Evolutionary conservation across 1,140 invertebrate genomes (phyloP), one percentile per base, ranked within the genome.

Genomic region (Nephila pilipes): DNA sequence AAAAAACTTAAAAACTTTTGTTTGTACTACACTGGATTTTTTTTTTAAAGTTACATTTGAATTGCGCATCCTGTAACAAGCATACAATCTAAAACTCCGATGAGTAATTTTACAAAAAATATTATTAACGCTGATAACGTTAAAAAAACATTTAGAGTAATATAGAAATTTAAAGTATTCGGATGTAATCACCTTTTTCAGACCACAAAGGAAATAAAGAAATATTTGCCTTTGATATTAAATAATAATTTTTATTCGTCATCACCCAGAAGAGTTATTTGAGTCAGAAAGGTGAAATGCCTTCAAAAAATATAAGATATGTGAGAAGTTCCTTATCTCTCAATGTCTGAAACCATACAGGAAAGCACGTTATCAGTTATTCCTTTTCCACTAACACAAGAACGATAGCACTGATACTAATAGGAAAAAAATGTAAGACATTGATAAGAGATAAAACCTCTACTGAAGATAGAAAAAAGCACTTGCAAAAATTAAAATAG

Each of bases 281-380:
- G 81, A 83, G 46, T 83, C 46, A 83, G 81, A 57, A 29, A 57
- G 55, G 25, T 29, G 46, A 57, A 54, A 83, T 8, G 81, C 81
- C 81, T 25, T 83, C 25, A 46, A 10, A n/a, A n/a, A 83, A 18
- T 16, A 10, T 83, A 12, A 83, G 81, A 83, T 83, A 83, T 29
- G 69, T 75, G 69, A 29, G 81, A 83, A 29, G 4, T 29, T n/a
- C 1, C 36, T 46, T 83, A 83, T 83, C 81, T 54, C 81, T 22
- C 18, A 25, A 55, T 57, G 54, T 55, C 38, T 83, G 81, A 83
- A 83, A 54, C n/a, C 29, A 83, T 57, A 29, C 25, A 83, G n/a
- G 54, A 83, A 83, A 83, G 32, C 81, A 25, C 14, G 22, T 83
- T 57, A 83, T 83, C 81, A 57, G n/a, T 29, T 83, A 54, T 54